Conservation (phyloP, 1,140 invertebrate species). For the Drosophila micromelanica region DNA sequence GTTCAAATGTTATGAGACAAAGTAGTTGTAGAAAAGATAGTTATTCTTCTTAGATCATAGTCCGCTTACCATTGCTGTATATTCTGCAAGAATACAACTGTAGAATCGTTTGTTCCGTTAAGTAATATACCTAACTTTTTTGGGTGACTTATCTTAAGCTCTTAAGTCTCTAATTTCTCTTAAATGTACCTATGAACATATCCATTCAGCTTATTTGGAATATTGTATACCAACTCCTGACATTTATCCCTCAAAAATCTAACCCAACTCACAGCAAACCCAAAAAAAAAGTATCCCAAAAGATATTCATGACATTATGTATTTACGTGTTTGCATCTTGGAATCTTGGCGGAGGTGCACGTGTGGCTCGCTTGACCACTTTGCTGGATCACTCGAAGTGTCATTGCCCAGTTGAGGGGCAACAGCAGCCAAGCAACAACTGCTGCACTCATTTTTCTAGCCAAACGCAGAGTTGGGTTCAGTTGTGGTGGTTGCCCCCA, state of each 20-base stretch:
- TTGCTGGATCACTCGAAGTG: slow-evolving; percentile 59
- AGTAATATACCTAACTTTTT: too few relatives aligned
- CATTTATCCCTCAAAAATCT: slow-evolving; percentile 10
- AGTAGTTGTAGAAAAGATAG: too few relatives aligned
- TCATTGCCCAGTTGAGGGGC: slow-evolving; percentile 67
- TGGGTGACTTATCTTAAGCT: too few relatives aligned
- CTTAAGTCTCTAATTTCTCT: too few relatives aligned
- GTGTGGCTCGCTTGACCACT: slow-evolving; percentile 39
- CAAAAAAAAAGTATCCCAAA: not conserved
- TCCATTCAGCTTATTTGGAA: not conserved
- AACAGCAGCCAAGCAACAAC: slow-evolving; percentile 31
- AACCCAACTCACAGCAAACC: slow-evolving; percentile 38
- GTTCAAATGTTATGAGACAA: too few relatives aligned
- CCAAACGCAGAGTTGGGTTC: slow-evolving; percentile 38
- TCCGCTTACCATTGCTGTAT: too few relatives aligned
- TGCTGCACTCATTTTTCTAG: slow-evolving; percentile 71
- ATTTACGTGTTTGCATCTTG: not conserved
- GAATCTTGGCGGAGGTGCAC: slow-evolving; percentile 32
- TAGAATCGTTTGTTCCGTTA: too few relatives aligned
- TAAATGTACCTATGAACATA: not conserved
- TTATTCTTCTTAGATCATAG: too few relatives aligned
- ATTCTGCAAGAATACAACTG: too few relatives aligned
- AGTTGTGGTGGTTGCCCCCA: slow-evolving; percentile 46
- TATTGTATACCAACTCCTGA: not conserved
- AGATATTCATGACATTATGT: not conserved